Evolutionary conservation across 2,797 vertebrate genomes (phyloP), one percentile per base, ranked within the genome.

Genomic region (Cyclura pinguis): DNA sequence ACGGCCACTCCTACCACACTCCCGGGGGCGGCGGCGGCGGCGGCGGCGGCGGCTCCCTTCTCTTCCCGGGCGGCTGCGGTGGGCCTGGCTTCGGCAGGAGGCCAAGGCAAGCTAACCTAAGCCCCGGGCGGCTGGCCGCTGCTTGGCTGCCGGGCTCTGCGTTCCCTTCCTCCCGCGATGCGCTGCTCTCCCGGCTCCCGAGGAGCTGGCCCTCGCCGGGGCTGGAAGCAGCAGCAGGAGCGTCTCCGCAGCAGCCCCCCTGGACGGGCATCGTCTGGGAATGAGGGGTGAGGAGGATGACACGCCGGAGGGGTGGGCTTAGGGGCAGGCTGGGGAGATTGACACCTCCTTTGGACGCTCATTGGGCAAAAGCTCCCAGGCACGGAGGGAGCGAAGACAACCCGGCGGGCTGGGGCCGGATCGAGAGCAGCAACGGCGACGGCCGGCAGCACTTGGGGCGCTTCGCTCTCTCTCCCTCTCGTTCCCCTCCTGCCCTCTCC

Each of bases 311-410:
- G 88, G 94, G 52, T 90, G 92, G 91, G 96, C 96, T 2, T 89
- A 90, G 90, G 95, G 93, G 90, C 93, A 74, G 95, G 90, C 90
- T 85, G 91, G 89, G 77, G 8, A 85, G 89, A 90, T 93, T n/a
- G 90, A 95, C 90, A 86, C 94, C 96, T 95, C 89, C 85, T 73
- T 73, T 78, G 16, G 92, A 89, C 95, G 94, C 96, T 96, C 96
- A 97, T 96, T 96, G 96, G 97, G 96, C 96, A 91, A 96, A 47
- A 94, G 82, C 89, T 91, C 96, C 92, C 95, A 95, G 95, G 95
- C 96, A 52, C 85, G 76, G 89, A 92, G 74, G 88, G 89, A 91
- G 42, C 42, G 89, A 81, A 32, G 80, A 74, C 67, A 86, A 91
- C 91, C 42, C 2, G 42, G 42, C 42, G 42, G 88, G 93, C 14